Base-by-base conservation (phyloP, 2,113 vertebrate genomes). In the Notechis scutatus region DNA sequence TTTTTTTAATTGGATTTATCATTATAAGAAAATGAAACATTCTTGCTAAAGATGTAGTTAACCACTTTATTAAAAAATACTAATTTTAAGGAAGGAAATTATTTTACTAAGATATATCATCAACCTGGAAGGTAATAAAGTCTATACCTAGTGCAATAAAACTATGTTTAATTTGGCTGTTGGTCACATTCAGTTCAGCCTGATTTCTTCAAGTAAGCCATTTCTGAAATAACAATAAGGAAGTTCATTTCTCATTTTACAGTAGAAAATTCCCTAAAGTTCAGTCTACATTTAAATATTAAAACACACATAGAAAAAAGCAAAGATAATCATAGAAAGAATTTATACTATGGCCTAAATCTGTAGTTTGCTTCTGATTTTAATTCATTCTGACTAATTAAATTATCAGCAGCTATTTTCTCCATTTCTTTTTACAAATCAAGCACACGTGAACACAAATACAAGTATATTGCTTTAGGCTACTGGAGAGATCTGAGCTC, bases 331-430 rank as follows among this genome's bases (percentile, higher is more conserved):
- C 20, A 87, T 20, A 64, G 57, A 92, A 23, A 23, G 39, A 14
- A 18, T 18, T 92, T 92, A 90, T 94, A 89, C 59, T 94, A 4
- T 74, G n/a, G 26, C 2, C 0, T 86, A 88, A 39, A 7, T 94
- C 91, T 59, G 45, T 42, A 74, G 6, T 3, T 0, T 12, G 91
- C 39, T 89, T 1, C 91, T 90, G 23, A 3, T 42, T 95, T 94
- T 81, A 10, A 59, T 86, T 91, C 91, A 94, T 90, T 91, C 3
- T 89, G 20, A 94, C 50, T 69, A 94, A 81, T 94, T 0, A 88
- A 87, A 0, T 0, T 5, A 69, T 91, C 69, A 95, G 91, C 26
- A 24, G 26, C 92, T 92, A 91, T 57, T 0, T 0, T 92, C 95
- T 1, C 0, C 87, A 81, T 24, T 56, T 57, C 54, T 57, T 88